phyloP scores from a whole-genome alignment of 2,888 invertebrate species.

The Eudemis profundana region DNA sequence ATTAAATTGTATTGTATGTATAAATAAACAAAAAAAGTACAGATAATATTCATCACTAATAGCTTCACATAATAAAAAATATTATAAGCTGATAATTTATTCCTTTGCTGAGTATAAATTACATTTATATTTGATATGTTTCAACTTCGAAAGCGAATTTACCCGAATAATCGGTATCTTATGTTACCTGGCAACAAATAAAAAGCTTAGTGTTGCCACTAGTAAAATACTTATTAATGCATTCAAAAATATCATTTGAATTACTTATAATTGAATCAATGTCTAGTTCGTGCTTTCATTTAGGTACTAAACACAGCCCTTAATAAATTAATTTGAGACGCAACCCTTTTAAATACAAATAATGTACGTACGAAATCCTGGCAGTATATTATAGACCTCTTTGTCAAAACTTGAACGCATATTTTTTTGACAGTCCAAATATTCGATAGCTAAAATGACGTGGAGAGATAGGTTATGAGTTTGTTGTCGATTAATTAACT shows the following conservation, averaged over 20 bases:
- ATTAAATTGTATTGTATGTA: too few species aligned
- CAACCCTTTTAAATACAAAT: too few species aligned
- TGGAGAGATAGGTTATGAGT: slow-evolving; percentile 71
- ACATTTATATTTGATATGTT: too few species aligned
- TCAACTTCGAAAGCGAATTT: too few species aligned
- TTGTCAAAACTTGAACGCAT: slow-evolving; percentile 19
- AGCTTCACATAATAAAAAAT: neutral
- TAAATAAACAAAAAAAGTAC: too few species aligned
- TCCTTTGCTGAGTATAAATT: too few species aligned
- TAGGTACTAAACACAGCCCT: too few species aligned
- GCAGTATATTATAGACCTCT: neutral
- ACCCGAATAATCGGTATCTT: neutral
- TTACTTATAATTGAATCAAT: too few species aligned
- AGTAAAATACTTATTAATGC: neutral
- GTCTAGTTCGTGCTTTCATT: too few species aligned
- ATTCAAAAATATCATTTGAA: slow-evolving; percentile 31
- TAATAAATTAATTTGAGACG: too few species aligned
- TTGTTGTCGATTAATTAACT: slow-evolving; percentile 65
- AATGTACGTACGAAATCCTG: too few species aligned
- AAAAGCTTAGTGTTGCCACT: neutral
- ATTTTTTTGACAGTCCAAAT: slow-evolving; percentile 34
- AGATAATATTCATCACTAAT: too few species aligned
- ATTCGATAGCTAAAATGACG: slow-evolving; percentile 68
- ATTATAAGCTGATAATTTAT: neutral
- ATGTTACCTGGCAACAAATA: slow-evolving; percentile 18